Evolutionary conservation across 2,888 invertebrate species (phyloP).

Genomic region (Linnaemya tessellans): DNA sequence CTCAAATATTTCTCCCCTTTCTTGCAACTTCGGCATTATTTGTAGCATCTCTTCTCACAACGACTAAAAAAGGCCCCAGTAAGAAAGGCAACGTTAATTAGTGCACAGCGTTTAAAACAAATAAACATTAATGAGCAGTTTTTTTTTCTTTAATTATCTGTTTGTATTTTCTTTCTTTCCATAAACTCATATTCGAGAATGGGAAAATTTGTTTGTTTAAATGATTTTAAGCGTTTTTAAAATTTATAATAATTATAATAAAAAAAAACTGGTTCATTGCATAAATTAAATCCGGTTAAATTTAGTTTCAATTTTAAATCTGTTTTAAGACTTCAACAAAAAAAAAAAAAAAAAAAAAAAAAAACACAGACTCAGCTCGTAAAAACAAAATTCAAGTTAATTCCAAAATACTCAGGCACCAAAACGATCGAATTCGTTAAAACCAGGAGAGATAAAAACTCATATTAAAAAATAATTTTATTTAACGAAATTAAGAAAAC

Average conservation of each 20-base stretch:
- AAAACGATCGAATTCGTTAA: constrained; percentile 37
- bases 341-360: constrained; percentile 18
- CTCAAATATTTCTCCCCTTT: too few species aligned
- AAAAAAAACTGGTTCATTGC: constrained; percentile 80
- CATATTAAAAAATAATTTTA: neutral
- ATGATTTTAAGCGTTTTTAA: neutral
- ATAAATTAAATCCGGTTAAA: constrained; percentile 78
- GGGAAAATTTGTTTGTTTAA: constrained; percentile 17
- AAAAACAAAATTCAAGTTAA: constrained; percentile 16
- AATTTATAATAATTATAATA: constrained; percentile 27
- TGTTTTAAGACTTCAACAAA: constrained; percentile 25
- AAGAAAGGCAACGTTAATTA: neutral
- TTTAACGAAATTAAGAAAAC: constrained; percentile 56
- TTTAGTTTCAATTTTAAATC: constrained; percentile 51
- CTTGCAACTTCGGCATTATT: too few species aligned
- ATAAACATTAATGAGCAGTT: neutral
- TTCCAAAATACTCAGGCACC: constrained; percentile 27
- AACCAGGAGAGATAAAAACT: neutral
- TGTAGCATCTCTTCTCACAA: neutral
- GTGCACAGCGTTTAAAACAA: neutral
- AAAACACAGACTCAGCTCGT: constrained; percentile 21
- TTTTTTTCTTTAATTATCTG: neutral
- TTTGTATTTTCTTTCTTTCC: neutral
- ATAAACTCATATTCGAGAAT: constrained; percentile 7
- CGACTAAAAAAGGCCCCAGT: neutral